phyloP scores from a whole-genome alignment of 2,797 vertebrate genomes.

The Strix occidentalis region DNA sequence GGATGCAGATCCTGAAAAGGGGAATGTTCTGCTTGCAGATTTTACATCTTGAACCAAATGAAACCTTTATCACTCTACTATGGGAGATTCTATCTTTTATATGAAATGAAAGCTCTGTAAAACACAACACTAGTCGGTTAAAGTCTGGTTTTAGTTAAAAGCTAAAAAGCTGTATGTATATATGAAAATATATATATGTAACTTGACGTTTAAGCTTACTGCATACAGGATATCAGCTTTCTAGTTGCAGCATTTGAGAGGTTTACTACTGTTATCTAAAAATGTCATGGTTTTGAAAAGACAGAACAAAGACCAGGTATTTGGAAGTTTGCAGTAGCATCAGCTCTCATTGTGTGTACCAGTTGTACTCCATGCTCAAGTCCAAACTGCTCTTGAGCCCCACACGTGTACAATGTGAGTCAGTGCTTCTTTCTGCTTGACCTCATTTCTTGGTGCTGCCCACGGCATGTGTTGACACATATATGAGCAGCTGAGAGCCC shows the following conservation, averaged over 20 bases:
- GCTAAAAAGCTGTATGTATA: not conserved
- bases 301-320: rapidly evolving
- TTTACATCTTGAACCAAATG: not conserved
- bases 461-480: not conserved
- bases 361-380: not conserved
- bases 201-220: not conserved
- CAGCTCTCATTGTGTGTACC: not conserved
- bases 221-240: not conserved
- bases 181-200: not conserved
- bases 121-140: not conserved
- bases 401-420: not conserved
- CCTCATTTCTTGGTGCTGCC: constrained; percentile 1
- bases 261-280: not conserved
- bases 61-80: not conserved
- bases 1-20: not conserved
- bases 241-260: not conserved
- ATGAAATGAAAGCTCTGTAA: not conserved
- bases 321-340: not conserved
- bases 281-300: not conserved
- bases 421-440: constrained; percentile 5
- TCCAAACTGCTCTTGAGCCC: not conserved
- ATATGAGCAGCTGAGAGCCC: not conserved
- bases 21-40: not conserved
- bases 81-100: not conserved
- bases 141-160: not conserved